These are phyloP conservation scores for Leptinotarsa tumamoca DNA, from an alignment of 2,888 invertebrate species.

Conservation along the genomic window DNA sequence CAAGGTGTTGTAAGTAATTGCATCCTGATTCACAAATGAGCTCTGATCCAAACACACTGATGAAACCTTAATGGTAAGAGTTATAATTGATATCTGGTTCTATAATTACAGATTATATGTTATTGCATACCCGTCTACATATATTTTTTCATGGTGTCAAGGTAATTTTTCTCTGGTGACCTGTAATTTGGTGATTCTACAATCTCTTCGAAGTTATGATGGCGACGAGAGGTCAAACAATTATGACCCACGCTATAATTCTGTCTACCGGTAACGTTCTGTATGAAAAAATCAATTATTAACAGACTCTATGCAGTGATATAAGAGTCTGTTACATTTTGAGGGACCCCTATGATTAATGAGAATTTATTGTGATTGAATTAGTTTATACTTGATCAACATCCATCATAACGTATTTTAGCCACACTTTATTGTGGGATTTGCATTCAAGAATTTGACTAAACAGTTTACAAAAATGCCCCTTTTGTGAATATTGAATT, in stretches of 20 bases:
- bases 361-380: too few relatives aligned
- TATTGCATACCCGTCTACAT: not conserved
- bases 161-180: not conserved
- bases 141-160: not conserved
- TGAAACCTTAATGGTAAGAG: not conserved
- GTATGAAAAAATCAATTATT: too few relatives aligned
- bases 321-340: too few relatives aligned
- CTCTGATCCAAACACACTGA: not conserved
- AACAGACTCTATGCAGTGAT: too few relatives aligned
- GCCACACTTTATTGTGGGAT: too few relatives aligned
- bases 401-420: too few relatives aligned
- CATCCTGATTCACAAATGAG: not conserved
- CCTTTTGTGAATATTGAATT: too few relatives aligned
- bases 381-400: too few relatives aligned
- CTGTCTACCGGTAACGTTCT: not conserved
- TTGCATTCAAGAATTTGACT: too few relatives aligned
- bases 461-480: too few relatives aligned
- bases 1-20: not conserved
- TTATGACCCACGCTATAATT: not conserved
- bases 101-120: not conserved
- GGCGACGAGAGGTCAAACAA: not conserved
- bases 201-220: not conserved
- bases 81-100: conserved; percentile 5
- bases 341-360: too few relatives aligned
- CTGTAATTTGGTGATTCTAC: not conserved